phyloP scores from a whole-genome alignment of 1,140 invertebrate genomes.

The Homalodisca vitripennis region DNA sequence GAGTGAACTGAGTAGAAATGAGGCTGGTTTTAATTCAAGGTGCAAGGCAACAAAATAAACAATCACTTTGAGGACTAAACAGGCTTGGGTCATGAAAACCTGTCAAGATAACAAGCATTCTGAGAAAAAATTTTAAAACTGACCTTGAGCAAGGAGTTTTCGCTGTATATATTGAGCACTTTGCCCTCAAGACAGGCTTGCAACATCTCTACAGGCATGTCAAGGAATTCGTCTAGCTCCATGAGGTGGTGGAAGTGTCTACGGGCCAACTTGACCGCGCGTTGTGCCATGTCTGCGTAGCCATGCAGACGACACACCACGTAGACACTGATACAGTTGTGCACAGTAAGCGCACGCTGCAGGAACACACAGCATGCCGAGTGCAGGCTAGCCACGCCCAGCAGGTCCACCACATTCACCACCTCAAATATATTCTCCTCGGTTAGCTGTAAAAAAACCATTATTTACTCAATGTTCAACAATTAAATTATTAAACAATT shows the following conservation, averaged over 20 bases:
- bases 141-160: conserved; percentile 26
- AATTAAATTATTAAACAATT: too few relatives aligned
- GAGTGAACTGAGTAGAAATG: too few relatives aligned
- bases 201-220: conserved; percentile 11
- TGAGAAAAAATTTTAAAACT: too few relatives aligned
- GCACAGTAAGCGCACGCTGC: background rate
- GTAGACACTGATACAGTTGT: conserved; percentile 22
- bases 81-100: too few relatives aligned
- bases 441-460: conserved; percentile 24
- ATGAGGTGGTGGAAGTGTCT: background rate
- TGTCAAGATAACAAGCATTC: too few relatives aligned
- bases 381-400: conserved; percentile 15
- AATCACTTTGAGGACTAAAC: too few relatives aligned
- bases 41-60: too few relatives aligned
- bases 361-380: conserved; percentile 6
- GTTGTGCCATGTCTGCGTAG: background rate
- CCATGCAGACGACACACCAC: background rate
- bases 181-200: background rate
- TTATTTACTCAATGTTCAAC: too few relatives aligned
- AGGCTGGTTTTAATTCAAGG: too few relatives aligned
- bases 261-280: background rate
- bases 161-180: conserved; percentile 9
- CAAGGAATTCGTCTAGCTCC: conserved; percentile 14
- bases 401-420: background rate
- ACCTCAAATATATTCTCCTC: conserved; percentile 22